Base-by-base conservation (phyloP, 1,140 invertebrate species). In the Phenacoccus solenopsis region DNA sequence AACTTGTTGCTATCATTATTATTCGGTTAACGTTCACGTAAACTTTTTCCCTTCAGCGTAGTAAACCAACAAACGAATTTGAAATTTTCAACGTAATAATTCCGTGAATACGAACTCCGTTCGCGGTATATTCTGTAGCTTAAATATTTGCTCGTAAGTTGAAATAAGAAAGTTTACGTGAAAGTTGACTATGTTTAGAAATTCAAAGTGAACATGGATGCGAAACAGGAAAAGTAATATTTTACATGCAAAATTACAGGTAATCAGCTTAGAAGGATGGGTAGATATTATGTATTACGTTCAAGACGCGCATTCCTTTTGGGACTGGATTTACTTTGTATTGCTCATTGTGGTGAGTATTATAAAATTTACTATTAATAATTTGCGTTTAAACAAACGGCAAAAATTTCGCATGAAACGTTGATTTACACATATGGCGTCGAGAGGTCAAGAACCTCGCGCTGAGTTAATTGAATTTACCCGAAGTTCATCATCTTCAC, bases 311-410 rank as follows among this genome's bases (percentile, higher is more conserved):
- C 97, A 99, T 82, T 99, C 96, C 64, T 99, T 99, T 79, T 99
- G 97, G 97, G 96, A 98, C 79, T 99, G 96, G 96, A 95, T 97
- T 73, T 99, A 99, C 82, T 99, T 99, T 82, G 96, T 99, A 57
- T 84, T 98, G 71, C 84, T 99, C 67, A 99, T 99, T 86, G 97
- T 99, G 81, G 96, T 98, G 86, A 88, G n/a, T n/a, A 68, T 10
- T 38, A 38, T 38, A n/a, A n/a, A n/a, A n/a, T n/a, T n/a, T n/a
- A n/a, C n/a, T n/a, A n/a, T n/a, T n/a, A n/a, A n/a, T n/a, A n/a
- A n/a, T n/a, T n/a, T n/a, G n/a, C n/a, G n/a, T n/a, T n/a, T n/a
- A n/a, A n/a, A n/a, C n/a, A n/a, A n/a, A n/a, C n/a, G n/a, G n/a
- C n/a, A n/a, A n/a, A n/a, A n/a, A n/a, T n/a, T n/a, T n/a, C n/a